phyloP scores from a whole-genome alignment of 2,113 vertebrate species.

The Struthio camelus region DNA sequence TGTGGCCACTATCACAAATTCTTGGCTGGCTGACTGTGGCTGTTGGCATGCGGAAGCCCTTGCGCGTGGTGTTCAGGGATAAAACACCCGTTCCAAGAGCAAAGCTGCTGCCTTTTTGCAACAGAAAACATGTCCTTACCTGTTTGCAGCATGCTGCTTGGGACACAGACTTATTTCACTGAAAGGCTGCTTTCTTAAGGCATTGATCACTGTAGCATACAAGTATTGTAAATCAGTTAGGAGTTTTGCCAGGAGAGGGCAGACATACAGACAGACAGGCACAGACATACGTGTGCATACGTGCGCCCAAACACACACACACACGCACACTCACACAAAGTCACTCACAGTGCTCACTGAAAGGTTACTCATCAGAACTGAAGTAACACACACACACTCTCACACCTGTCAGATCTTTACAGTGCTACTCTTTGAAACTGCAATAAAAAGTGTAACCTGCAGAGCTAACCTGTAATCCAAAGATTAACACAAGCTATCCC shows the following conservation, averaged over 20 bases:
- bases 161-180: background rate
- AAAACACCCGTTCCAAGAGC: background rate
- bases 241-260: slow-evolving; percentile 21
- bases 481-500: background rate
- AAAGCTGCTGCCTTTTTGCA: background rate
- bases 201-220: background rate
- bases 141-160: background rate
- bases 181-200: background rate
- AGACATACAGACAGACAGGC: background rate
- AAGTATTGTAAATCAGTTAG: background rate
- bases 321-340: fast-evolving
- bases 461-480: background rate
- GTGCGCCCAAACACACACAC: fast-evolving
- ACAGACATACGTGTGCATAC: background rate
- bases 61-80: background rate
- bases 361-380: background rate
- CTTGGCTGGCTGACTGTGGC: background rate
- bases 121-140: slow-evolving; percentile 15
- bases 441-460: background rate
- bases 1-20: background rate
- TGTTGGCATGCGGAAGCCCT: background rate
- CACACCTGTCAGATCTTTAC: background rate
- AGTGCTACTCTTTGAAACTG: background rate
- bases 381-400: background rate
- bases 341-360: background rate